Conservation (phyloP, 2,113 vertebrate species). For the Nycticryphes semicollaris region DNA sequence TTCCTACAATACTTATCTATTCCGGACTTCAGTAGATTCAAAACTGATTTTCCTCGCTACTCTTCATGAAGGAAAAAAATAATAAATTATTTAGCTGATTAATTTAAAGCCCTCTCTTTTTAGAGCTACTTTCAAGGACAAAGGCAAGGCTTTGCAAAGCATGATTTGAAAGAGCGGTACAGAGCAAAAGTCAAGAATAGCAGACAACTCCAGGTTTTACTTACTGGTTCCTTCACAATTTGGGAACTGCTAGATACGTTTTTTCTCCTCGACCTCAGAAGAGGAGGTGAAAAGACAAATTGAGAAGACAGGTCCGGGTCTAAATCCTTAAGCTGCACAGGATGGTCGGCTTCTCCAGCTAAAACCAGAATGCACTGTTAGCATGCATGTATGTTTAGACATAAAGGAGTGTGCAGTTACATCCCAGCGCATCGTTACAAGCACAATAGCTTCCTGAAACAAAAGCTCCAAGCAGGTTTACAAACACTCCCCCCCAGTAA, state of each 20-base stretch:
- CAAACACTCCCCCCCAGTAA: not conserved
- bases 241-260: slow-evolving; percentile 15
- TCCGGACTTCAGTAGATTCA: not conserved
- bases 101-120: not conserved
- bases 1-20: not conserved
- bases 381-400: not conserved
- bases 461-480: not conserved
- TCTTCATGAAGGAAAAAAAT: not conserved
- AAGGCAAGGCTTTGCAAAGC: not conserved
- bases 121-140: not conserved
- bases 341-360: slow-evolving; percentile 68
- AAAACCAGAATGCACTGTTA: slow-evolving; percentile 16
- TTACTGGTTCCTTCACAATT: slow-evolving; percentile 65
- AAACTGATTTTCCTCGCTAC: not conserved
- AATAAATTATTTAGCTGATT: not conserved
- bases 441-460: not conserved
- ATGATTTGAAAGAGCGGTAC: not conserved
- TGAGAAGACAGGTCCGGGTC: slow-evolving; percentile 72
- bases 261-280: slow-evolving; percentile 74
- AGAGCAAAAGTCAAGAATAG: not conserved
- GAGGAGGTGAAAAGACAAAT: slow-evolving; percentile 78
- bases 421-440: not conserved
- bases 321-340: slow-evolving; percentile 63
- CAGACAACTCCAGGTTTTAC: not conserved
- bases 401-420: not conserved